phyloP scores from a whole-genome alignment of 2,113 vertebrate species.

The Corydoras sp. region DNA sequence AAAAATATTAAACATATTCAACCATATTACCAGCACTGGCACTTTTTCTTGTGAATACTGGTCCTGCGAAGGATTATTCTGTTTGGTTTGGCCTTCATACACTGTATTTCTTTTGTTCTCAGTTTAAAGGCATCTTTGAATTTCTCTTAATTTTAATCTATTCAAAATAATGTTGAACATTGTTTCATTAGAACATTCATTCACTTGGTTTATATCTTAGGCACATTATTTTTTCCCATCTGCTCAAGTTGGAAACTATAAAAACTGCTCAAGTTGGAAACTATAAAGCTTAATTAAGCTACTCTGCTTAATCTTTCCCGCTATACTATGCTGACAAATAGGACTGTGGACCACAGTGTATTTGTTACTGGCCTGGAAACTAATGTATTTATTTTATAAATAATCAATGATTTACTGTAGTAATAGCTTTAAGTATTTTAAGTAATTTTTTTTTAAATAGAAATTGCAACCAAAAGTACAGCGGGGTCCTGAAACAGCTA shows the following conservation, averaged over 20 bases:
- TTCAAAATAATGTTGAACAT: no score
- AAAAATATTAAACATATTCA: no score
- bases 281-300: no score
- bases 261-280: not conserved
- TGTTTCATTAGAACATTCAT: no score
- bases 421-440: not conserved
- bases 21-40: no score
- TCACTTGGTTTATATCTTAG: constrained; percentile 24
- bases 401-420: not conserved
- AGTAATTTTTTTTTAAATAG: not conserved
- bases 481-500: not conserved
- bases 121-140: no score
- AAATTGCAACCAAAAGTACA: no score
- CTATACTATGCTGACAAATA: constrained; percentile 23
- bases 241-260: constrained; percentile 19
- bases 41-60: no score
- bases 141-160: no score
- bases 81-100: no score
- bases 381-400: not conserved
- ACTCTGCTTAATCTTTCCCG: constrained; percentile 11
- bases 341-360: constrained; percentile 5
- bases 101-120: no score
- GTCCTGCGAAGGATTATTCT: no score
- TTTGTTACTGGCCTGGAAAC: constrained; percentile 9
- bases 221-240: not conserved